phyloP scores from a whole-genome alignment of 2,797 vertebrate species.

The Furcifer pardalis region DNA sequence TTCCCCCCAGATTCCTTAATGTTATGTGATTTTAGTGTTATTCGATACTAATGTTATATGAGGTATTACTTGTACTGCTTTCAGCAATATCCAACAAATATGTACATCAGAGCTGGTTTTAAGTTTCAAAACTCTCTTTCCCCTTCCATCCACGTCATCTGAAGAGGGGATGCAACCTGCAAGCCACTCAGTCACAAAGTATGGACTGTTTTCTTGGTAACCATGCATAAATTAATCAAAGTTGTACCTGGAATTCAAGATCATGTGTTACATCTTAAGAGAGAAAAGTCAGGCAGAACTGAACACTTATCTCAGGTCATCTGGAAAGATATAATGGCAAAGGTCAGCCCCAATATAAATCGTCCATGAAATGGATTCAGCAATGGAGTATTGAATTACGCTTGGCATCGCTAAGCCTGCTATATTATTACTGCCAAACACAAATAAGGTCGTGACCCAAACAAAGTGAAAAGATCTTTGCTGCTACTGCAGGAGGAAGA shows the following conservation, averaged over 20 bases:
- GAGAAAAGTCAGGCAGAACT: background rate
- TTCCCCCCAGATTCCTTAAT: too few species aligned
- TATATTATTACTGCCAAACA: background rate
- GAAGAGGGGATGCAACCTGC: background rate
- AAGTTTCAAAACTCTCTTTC: too few species aligned
- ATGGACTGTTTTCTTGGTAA: background rate
- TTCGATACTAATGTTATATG: too few species aligned
- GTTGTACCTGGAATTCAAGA: background rate
- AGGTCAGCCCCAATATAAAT: conserved; percentile 1
- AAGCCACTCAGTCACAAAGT: background rate
- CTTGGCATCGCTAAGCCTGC: background rate
- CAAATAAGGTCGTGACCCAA: background rate
- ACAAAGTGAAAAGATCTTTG: background rate
- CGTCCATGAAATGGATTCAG: conserved; percentile 8
- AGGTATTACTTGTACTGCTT: too few species aligned
- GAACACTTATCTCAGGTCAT: background rate
- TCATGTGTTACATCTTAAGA: background rate
- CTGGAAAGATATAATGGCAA: background rate
- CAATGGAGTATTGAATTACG: background rate
- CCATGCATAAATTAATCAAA: conserved; percentile 7
- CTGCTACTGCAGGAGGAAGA: background rate
- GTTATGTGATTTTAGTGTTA: too few species aligned
- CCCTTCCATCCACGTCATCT: background rate
- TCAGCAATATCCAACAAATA: too few species aligned
- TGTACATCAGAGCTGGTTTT: too few species aligned